Percentiles rank a stretch among this genome's conserved stretches.
These are phyloP conservation scores for Odocoileus hemionus DNA, from an alignment of 2,113 vertebrate species.

Conservation along the genomic window DNA sequence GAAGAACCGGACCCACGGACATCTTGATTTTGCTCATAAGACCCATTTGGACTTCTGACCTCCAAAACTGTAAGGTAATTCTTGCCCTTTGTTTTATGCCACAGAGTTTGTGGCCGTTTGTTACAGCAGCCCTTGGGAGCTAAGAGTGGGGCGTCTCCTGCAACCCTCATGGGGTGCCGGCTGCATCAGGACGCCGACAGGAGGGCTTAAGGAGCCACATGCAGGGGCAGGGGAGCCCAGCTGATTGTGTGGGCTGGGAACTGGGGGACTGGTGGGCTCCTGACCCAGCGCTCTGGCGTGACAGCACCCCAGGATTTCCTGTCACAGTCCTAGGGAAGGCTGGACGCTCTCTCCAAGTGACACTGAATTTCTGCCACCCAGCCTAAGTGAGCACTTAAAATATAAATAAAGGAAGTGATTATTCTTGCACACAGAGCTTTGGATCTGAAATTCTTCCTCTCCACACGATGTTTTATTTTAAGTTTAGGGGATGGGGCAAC, in stretches of 20 bases:
- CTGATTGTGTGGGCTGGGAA: not conserved
- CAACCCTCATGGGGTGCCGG: fast-evolving
- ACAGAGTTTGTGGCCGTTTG: not conserved
- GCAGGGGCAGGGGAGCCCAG: not conserved
- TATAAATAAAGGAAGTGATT: not conserved
- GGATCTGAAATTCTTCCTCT: not conserved
- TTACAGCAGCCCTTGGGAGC: not conserved
- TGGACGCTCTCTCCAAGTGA: not conserved
- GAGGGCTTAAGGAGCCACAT: not conserved
- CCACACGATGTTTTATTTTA: not conserved
- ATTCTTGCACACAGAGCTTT: not conserved
- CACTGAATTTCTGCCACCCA: not conserved
- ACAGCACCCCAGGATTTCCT: not conserved
- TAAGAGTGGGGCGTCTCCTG: not conserved
- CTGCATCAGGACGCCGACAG: not conserved
- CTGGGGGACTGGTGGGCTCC: not conserved
- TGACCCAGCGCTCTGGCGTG: not conserved
- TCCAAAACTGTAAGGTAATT: not conserved
- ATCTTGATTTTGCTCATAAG: not conserved
- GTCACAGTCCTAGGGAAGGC: not conserved
- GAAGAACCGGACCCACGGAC: not conserved
- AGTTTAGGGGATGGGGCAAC: not conserved
- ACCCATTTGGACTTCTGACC: not conserved
- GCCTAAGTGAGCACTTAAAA: not conserved
- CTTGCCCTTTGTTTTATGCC: not conserved